Evolutionary conservation across 2,888 invertebrate species (phyloP), one percentile per base, ranked within the genome.

Genomic region (Chaitophorus viminalis): DNA sequence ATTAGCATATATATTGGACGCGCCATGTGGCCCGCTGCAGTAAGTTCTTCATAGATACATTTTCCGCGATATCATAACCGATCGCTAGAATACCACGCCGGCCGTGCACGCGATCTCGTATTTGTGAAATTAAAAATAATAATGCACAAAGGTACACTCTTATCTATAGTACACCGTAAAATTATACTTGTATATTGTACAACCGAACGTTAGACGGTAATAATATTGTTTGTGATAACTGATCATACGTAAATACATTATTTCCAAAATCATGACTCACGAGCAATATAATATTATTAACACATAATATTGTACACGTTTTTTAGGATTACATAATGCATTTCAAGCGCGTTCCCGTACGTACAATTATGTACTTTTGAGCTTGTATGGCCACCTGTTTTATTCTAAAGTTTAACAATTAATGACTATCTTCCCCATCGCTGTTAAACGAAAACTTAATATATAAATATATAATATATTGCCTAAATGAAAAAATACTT

Each of bases 1-100:
- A 87, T 87, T 87, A 87, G 81, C 87, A 87, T 87, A 81, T 87
- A 87, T 87, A 87, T 87, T 87, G 87, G 79, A 87, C 78, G 74
- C n/a, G n/a, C 39, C 11, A 1, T 3, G 8, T 21, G 18, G 46
- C 46, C 11, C 39, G 29, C n/a, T n/a, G n/a, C n/a, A n/a, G n/a
- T n/a, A n/a, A 33, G 31, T 70, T 85, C 65, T 76, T 17, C 31
- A 60, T 46, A 77, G 76, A 84, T 84, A 60, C 31, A 76, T 84
- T 84, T 84, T 68, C 33, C 17, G 46, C 84, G 84, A 84, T 84
- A 84, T 76, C 84, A 68, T 68, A 85, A 77, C 76, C 76, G 18
- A 77, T 65, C 84, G 39, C 33, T 46, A 46, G 31, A 25, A 36
- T 29, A 17, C 65, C 65, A 17, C 75, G 39, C 21, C 29, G 29